Evolutionary conservation across 2,113 vertebrate species (phyloP).

Genomic region (Rhabdomys dilectus): DNA sequence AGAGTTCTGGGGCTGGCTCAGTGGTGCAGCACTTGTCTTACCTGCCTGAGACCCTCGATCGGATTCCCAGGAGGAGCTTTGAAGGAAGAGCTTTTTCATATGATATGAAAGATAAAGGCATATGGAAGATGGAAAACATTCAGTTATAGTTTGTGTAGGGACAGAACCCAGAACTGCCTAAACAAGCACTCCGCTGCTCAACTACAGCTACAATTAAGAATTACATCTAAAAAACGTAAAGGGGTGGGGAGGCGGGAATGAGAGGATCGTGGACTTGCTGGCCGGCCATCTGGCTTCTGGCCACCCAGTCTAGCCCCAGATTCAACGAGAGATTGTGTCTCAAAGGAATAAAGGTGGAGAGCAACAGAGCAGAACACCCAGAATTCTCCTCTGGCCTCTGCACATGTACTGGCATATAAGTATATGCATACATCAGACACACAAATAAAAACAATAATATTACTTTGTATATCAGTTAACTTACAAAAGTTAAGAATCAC

Average conservation of each 20-base stretch:
- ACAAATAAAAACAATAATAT: background rate
- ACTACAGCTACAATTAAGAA: background rate
- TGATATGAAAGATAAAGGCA: constrained; percentile 9
- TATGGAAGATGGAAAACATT: constrained; percentile 3
- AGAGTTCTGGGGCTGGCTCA: background rate
- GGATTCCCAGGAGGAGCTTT: background rate
- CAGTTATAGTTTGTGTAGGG: background rate
- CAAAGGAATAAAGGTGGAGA: background rate
- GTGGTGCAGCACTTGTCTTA: background rate
- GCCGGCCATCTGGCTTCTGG: background rate
- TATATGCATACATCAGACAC: background rate
- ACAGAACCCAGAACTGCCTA: background rate
- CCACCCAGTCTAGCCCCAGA: background rate
- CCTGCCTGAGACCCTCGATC: no score
- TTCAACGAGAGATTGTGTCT: background rate
- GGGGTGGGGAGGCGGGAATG: no score
- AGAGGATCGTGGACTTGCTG: background rate
- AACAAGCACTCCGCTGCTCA: background rate
- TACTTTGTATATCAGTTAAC: background rate
- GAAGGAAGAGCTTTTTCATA: background rate
- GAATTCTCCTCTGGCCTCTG: background rate
- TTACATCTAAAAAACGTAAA: constrained; percentile 15
- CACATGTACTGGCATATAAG: background rate
- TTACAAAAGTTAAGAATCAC: background rate
- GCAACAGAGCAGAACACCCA: background rate